Base-by-base conservation (phyloP, 2,888 invertebrate species). In the Polietes domitor region DNA sequence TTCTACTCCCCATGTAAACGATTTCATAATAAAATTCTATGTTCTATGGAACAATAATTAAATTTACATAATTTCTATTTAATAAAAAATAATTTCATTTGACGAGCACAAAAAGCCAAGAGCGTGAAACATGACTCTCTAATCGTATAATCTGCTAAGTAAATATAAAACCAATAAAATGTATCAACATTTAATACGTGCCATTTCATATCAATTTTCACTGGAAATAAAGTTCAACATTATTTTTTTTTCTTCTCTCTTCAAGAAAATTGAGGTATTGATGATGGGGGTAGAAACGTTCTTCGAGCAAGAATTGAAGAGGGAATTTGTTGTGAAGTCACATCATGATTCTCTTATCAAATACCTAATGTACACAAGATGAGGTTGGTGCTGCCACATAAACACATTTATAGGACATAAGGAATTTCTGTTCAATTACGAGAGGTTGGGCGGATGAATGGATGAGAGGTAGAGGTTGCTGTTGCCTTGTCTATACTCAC, bases 91-190 rank as follows among this genome's bases (percentile, higher is more conserved):
- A 47, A 47, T 4, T 32, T 9, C 58, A 15, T 15, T 10, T 3
- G 4, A 58, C 1, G 2, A 19, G 12, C 10, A 26, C 2, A 26
- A 58, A 47, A 7, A 26, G 58, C 15, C 15, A 50, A n/a, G 6
- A 4, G 15, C 26, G 1, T 15, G 4, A 6, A 5, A 21, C 9
- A 37, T 68, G 21, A 41, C 37, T 21, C 37, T 73, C 37, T 43
- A 58, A 72, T 72, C 55, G 41, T 55, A 21, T 72, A 58, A 73
- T 73, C 58, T 41, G 41, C 32, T 73, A 61, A 73, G 73, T 73
- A 61, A 61, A 73, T 73, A 73, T 41, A 73, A 73, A 73, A 58
- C 24, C 73, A 73, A 61, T 73, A 73, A 61, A 73, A 73, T 61
- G 17, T 47, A 61, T 61, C 41, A 73, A 73, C 73, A 61, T 43